These are phyloP conservation scores for Pteruthius melanotis DNA, from an alignment of 2,113 vertebrate species.

Conservation along the genomic window DNA sequence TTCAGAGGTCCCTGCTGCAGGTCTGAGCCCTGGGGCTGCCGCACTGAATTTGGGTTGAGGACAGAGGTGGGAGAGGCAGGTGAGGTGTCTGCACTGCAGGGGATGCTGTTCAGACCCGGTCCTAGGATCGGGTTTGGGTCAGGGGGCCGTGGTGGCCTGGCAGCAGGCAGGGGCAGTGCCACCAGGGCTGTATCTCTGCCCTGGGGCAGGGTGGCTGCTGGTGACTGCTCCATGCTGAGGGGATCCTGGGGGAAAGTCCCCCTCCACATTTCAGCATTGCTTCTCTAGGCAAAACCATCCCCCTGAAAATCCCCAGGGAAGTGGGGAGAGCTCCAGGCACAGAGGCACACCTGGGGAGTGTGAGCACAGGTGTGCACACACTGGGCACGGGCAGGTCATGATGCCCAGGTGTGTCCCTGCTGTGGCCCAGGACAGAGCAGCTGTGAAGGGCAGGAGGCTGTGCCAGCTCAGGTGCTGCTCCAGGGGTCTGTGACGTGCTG, in stretches of 20 bases:
- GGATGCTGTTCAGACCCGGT: rapidly evolving
- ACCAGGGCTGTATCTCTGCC: rapidly evolving
- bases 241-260: background rate
- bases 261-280: rapidly evolving
- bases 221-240: rapidly evolving
- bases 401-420: rapidly evolving
- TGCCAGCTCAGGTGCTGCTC: background rate
- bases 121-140: background rate
- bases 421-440: background rate
- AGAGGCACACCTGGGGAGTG: rapidly evolving
- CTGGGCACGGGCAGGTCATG: rapidly evolving
- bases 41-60: rapidly evolving
- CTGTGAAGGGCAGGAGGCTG: background rate
- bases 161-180: background rate
- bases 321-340: rapidly evolving
- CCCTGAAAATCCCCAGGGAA: background rate
- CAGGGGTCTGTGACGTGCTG: background rate
- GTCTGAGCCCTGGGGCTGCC: background rate
- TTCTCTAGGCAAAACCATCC: background rate
- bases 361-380: background rate
- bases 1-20: background rate
- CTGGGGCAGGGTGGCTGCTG: background rate
- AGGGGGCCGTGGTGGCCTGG: rapidly evolving
- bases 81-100: background rate
- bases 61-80: background rate